phyloP scores from a whole-genome alignment of 1,140 invertebrate genomes.

The Reticulitermes speratus region DNA sequence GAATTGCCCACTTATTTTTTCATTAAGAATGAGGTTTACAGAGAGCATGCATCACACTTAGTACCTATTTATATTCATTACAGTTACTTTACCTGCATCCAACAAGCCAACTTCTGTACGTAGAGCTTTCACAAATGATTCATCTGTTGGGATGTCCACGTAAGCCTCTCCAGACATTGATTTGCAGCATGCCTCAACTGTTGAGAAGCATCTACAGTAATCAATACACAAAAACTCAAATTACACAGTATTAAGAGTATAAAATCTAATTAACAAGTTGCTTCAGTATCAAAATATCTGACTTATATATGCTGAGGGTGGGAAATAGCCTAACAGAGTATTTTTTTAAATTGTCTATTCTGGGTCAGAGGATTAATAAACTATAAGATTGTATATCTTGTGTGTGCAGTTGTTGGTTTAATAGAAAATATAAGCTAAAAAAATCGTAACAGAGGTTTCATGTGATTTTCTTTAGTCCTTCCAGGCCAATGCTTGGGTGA shows the following conservation, averaged over 20 bases:
- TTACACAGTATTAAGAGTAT: neutral
- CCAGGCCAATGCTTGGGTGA: no score
- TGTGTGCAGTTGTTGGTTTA: no score
- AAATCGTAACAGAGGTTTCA: neutral
- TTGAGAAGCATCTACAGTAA: neutral
- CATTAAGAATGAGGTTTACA: no score
- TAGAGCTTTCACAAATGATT: conserved; percentile 1
- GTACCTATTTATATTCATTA: no score
- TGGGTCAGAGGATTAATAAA: no score
- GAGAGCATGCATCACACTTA: no score
- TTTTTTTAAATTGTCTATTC: neutral
- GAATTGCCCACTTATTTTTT: no score
- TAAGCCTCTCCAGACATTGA: neutral
- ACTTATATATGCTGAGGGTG: neutral
- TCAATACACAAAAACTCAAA: neutral
- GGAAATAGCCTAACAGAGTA: neutral
- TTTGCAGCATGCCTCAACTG: neutral
- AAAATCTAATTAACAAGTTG: neutral
- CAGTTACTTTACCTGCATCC: neutral
- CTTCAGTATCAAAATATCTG: neutral
- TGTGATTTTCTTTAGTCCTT: neutral
- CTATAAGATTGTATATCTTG: no score
- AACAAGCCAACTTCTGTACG: neutral
- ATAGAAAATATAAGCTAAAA: no score
- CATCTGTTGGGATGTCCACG: neutral